Evolutionary conservation across 2,888 invertebrate species (phyloP), one percentile per base, ranked within the genome.

Genomic region (Himalopsyche kuldschensis): DNA sequence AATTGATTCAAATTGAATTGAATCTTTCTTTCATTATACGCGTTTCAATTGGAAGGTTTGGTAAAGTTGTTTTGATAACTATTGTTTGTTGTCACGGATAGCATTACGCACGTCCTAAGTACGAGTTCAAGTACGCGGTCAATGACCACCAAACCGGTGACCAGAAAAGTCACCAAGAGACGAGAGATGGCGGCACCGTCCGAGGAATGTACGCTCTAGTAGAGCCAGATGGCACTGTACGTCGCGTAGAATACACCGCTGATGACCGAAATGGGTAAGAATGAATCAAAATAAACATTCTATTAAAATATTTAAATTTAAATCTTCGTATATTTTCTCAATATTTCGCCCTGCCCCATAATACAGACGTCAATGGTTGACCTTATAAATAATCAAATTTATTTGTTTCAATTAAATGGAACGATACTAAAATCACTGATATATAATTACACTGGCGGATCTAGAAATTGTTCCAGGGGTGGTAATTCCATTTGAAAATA

Each of bases 101-200:
- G 85, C 55, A 75, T 20, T 75, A 82, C 48, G 30, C 30, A 20
- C 87, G 88, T 3, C 88, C 88, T 27, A 90, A 90, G 86, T 91
- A 91, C 88, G 89, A 89, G 85, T 91, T 90, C 88, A 90, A 90
- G 81, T 91, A 91, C 86, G 90, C 90, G 17, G 91, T 91, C 3
- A 89, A 90, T 86, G 91, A 91, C 84, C 87, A 88, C 17, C 89
- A 90, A 88, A 90, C 86, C n/a, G 84, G 84, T 5, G 86, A 86
- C 55, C 82, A 81, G 77, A 86, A 86, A 75, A 86, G 82, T 78
- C 91, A 91, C 87, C 90, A 90, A 89, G 91, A 91, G 86, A 89
- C 89, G 84, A 90, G 90, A 84, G 88, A 90, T 80, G 91, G 90
- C 1, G 89, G 90, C 84, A 87, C 87, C 3, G 89, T 90, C 11